phyloP scores from a whole-genome alignment of 2,113 vertebrate genomes.

The Alouatta palliata region DNA sequence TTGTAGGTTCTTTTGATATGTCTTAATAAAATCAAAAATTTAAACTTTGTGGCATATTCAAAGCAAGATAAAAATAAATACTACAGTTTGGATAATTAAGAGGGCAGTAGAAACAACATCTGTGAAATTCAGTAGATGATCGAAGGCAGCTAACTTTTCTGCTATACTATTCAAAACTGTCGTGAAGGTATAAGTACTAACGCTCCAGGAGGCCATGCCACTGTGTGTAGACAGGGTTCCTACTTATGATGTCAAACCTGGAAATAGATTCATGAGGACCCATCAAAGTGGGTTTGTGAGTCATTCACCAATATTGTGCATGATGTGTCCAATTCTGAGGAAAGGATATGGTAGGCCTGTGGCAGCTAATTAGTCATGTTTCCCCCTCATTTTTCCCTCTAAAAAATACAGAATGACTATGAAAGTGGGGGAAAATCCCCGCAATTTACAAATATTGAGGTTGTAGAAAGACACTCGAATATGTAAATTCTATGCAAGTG shows the following conservation, averaged over 20 bases:
- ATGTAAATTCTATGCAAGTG: background rate
- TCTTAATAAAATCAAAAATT: conserved; percentile 28
- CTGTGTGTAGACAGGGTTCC: too few species aligned
- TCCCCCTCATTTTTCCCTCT: background rate
- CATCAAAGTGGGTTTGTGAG: background rate
- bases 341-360: background rate
- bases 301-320: background rate
- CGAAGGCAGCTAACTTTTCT: background rate
- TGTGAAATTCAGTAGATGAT: background rate
- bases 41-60: background rate
- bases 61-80: background rate
- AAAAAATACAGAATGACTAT: background rate
- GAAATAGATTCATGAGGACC: background rate
- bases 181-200: background rate
- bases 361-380: background rate
- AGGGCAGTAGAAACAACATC: background rate
- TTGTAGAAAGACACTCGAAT: background rate
- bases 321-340: too few species aligned
- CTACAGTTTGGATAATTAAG: background rate
- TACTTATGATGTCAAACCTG: background rate
- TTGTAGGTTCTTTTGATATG: background rate
- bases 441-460: background rate
- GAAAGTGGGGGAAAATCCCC: background rate
- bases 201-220: background rate
- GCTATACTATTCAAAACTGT: background rate